Percentiles rank a stretch among this genome's conserved stretches.
phyloP scores from a whole-genome alignment of 2,113 vertebrate genomes.

The Archocentrus centrarchus region DNA sequence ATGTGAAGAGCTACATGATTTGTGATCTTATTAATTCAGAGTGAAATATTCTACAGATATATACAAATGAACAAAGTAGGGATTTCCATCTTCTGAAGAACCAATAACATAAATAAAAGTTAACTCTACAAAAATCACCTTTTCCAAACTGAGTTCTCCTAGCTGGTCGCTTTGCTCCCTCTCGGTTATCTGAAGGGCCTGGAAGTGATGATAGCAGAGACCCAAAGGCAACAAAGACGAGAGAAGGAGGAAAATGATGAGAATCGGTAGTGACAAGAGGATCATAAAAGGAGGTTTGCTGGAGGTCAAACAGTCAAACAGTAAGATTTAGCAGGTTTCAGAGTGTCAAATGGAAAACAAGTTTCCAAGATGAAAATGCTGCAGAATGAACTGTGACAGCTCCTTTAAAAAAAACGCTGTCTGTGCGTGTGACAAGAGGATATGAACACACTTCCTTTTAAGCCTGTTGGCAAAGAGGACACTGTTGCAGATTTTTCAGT shows the following conservation, averaged over 20 bases:
- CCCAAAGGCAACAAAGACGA: not conserved
- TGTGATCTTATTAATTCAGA: not conserved
- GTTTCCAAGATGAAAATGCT: not conserved
- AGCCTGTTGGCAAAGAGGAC: not conserved
- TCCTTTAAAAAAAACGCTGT: not conserved
- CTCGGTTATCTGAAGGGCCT: conserved; percentile 64
- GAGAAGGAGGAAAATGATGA: not conserved
- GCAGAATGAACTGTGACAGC: not conserved
- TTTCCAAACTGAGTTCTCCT: conserved; percentile 88
- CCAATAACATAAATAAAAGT: not conserved
- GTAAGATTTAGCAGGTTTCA: not conserved
- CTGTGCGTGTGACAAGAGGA: not conserved
- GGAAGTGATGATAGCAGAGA: conserved; percentile 25
- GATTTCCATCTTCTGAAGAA: not conserved
- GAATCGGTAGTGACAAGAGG: not conserved
- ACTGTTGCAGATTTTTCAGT: not conserved
- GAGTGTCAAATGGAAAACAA: not conserved
- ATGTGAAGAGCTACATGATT: not conserved
- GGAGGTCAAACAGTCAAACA: conserved; percentile 16
- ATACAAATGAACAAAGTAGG: not conserved
- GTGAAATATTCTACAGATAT: not conserved
- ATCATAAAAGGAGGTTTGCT: not conserved
- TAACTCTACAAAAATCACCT: conserved; percentile 77
- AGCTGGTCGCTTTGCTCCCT: conserved; percentile 58
- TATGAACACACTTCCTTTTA: not conserved